Evolutionary conservation across 1,140 invertebrate species (phyloP), one percentile per base, ranked within the genome.

Genomic region (Protaetia brevitarsis): DNA sequence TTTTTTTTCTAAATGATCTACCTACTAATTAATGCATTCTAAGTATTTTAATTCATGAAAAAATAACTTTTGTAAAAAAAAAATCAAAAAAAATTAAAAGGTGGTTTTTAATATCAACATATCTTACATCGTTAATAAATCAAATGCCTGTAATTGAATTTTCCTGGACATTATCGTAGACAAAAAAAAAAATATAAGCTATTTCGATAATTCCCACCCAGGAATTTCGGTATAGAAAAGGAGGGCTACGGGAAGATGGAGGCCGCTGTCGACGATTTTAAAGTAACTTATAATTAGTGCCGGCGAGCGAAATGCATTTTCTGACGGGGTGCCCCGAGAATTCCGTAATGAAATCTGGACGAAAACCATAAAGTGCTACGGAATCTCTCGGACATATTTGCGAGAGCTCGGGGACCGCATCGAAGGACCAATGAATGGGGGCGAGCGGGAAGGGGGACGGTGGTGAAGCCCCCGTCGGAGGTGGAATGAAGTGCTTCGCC

Each of bases 331-430:
- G 41, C 41, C 41, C 41, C 41, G 60, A 66, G 65, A 64, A 66
- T 65, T 63, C 65, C 57, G 67, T 73, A 72, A 72, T 71, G 71
- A 74, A 71, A 72, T 72, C 71, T 68, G 68, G 64, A 66, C 69
- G 68, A 66, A 68, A 68, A 67, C 69, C 68, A 71, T 75, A 75
- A 75, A 74, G 71, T 73, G 71, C 64, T 62, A 70, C 66, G 68
- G 71, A 69, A 65, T 68, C 69, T 74, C 71, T 45, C 41, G 75
- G 75, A 76, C 75, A 75, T 76, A 72, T 77, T 76, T 75, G 74
- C 70, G 72, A 74, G 41, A 45, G 23, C 26, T 59, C 23, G 57
- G 57, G 26, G 29, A 28, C 57, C 26, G 29, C 57, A 29, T 31
- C 29, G 41, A 45, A 45, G 41, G 41, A 45, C 41, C 41, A 45